A percentile compares a stretch with the other conserved stretches of the same genome.
Conservation (phyloP, 1,140 invertebrate genomes). For the Centruroides vittatus region DNA sequence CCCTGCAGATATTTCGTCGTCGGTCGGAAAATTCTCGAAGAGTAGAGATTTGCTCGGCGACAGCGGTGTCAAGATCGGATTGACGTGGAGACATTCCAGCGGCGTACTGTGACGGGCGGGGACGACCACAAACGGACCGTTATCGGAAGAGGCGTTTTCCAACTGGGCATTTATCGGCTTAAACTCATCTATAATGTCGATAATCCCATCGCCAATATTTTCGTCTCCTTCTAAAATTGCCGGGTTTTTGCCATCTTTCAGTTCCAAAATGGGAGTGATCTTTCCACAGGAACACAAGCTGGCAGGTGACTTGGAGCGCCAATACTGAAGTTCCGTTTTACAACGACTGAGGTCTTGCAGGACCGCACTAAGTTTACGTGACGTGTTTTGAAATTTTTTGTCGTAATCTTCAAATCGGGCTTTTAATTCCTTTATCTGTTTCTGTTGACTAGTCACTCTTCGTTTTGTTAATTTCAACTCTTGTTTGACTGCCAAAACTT, state of each 20-base stretch:
- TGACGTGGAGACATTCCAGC: no score
- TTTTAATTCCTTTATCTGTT: slow-evolving; percentile 65
- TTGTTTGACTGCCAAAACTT: not conserved
- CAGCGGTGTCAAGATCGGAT: no score
- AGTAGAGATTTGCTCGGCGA: no score
- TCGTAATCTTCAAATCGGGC: slow-evolving; percentile 69
- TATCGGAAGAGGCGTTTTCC: no score
- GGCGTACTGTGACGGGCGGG: no score
- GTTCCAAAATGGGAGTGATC: not conserved
- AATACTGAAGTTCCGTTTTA: slow-evolving; percentile 76
- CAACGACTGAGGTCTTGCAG: slow-evolving; percentile 78
- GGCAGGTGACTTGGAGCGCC: slow-evolving; percentile 68
- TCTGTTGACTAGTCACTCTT: slow-evolving; percentile 34
- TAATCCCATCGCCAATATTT: no score
- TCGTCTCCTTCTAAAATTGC: no score
- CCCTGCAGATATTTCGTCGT: no score
- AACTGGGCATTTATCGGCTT: no score
- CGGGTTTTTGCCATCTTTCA: not conserved
- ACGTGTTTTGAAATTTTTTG: slow-evolving; percentile 76
- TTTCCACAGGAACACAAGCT: slow-evolving; percentile 39
- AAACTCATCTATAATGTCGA: no score
- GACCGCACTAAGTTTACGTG: slow-evolving; percentile 69
- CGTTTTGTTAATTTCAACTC: not conserved
- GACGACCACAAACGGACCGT: no score
- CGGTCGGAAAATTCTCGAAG: no score